Evolutionary conservation across 2,888 invertebrate genomes (phyloP), one percentile per base, ranked within the genome.

Genomic region (Gandaritis pyraliata): DNA sequence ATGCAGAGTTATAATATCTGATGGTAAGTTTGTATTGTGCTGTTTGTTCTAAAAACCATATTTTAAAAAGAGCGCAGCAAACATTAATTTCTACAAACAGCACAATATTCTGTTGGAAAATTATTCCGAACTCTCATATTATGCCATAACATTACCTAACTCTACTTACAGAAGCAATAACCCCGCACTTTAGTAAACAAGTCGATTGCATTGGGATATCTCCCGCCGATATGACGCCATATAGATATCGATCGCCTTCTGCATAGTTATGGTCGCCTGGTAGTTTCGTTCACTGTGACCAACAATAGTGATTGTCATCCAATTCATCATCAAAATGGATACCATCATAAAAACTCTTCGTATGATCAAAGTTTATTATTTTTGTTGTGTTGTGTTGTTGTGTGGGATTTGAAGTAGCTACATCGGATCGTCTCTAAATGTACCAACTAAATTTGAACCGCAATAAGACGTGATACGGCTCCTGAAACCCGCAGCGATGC

Each of bases 161-260:
- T 41, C 15, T 41, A 61, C 47, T 58, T 49, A 47, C 36, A 47
- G 46, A 55, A 58, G 54, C 58, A 58, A 58, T 58, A 58, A 51
- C 58, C 49, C 62, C 54, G 33, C 41, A 23, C 30, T 15, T 46
- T 30, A 50, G 53, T 18, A 51, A 58, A 63, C 63, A 51, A 53
- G 39, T 18, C 39, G 49, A 55, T 58, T 54, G 58, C 41, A 54
- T 62, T 54, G 16, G 45, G 57, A 39, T 23, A 56, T 45, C 53
- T 57, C 61, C 66, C 68, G 69, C 55, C 69, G 58, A 61, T 64
- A 56, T 62, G 67, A 61, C 66, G 69, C 67, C 66, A 23, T 13
- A 23, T 23, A 33, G 33, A 33, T 58, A 61, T 61, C 45, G 54
- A 57, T 61, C 54, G 57, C 16, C 51, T 64, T 63, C 46, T 66